Conservation (phyloP, 2,113 vertebrate genomes). For the Sebastes schlegelii region DNA sequence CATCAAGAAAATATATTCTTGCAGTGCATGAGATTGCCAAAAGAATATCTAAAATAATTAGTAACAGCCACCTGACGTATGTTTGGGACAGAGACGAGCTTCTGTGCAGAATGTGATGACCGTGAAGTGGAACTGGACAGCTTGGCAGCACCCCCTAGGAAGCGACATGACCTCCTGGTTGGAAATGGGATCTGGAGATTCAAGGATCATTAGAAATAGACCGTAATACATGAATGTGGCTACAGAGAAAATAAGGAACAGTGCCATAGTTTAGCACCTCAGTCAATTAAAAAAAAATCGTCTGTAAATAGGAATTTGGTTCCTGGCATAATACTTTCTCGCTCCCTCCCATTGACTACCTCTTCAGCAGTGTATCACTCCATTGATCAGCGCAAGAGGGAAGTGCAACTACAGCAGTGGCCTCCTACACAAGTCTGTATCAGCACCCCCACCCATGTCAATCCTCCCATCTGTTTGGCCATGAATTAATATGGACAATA, state of each 20-base stretch:
- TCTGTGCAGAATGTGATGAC: slow-evolving; percentile 32
- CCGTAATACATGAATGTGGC: slow-evolving; percentile 22
- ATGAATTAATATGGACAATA: slow-evolving; percentile 38
- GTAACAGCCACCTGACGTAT: slow-evolving; percentile 5
- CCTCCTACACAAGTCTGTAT: slow-evolving; percentile 33
- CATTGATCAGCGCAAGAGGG: slow-evolving; percentile 21
- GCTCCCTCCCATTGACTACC: not conserved
- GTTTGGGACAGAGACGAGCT: slow-evolving; percentile 10
- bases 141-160: slow-evolving; percentile 46
- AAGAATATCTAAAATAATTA: slow-evolving; percentile 43
- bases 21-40: slow-evolving; percentile 4
- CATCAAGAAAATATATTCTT: not conserved
- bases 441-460: slow-evolving; percentile 14
- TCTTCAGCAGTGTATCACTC: slow-evolving; percentile 24
- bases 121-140: slow-evolving; percentile 47
- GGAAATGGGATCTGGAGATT: slow-evolving; percentile 51
- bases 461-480: slow-evolving; percentile 59
- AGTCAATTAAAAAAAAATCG: not conserved
- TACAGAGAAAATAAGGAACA: slow-evolving; percentile 8
- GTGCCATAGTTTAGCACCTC: not conserved
- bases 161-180: slow-evolving; percentile 36
- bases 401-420: slow-evolving; percentile 17
- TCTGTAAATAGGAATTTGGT: not conserved
- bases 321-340: slow-evolving; percentile 1
- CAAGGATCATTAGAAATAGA: slow-evolving; percentile 55